Evolutionary conservation across 2,113 vertebrate genomes (phyloP), one percentile per base, ranked within the genome.

Genomic region (Psophia crepitans): DNA sequence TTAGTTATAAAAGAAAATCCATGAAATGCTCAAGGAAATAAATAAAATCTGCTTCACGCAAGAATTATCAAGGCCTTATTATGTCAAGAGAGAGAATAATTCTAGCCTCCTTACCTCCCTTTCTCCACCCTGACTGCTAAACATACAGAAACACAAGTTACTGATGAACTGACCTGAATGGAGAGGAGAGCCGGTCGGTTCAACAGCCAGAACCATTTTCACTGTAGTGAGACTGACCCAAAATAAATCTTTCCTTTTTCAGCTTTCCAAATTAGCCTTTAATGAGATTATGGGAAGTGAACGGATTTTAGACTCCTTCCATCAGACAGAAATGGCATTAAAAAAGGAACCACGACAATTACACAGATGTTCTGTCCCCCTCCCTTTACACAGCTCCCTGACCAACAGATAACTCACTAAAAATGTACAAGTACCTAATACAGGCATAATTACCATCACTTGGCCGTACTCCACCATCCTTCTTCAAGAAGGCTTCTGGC

Each of bases 1-100:
- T 57, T 92, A 95, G 71, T 78, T 90, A 90, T 77, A 88, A 93
- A 95, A 89, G 76, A 94, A 97, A 96, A 44, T 95, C 96, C 96
- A 95, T 89, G 32, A 93, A 97, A 84, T 64, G 76, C 93, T 97
- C 60, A 96, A 93, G 88, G 93, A 93, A 95, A 96, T 91, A 96
- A 90, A 71, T 76, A 95, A 94, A 97, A 96, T 81, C 82, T 93
- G 80, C 56, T 97, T 97, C 88, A 96, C 8, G 24, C 73, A 97
- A 96, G 86, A 96, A 97, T 97, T 93, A 95, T 90, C 93, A 93
- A 93, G 91, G 92, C 49, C 53, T 60, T 79, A 92, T 65, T 73
- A 94, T 32, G 84, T 79, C 85, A 96, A 63, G 8, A 93, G 69
- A 85, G 96, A 90, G 48, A 91, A 65, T 73, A 95, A 94, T 93